Evolutionary conservation across 2,888 invertebrate species (phyloP).

Genomic region (Scaptomyza parva): DNA sequence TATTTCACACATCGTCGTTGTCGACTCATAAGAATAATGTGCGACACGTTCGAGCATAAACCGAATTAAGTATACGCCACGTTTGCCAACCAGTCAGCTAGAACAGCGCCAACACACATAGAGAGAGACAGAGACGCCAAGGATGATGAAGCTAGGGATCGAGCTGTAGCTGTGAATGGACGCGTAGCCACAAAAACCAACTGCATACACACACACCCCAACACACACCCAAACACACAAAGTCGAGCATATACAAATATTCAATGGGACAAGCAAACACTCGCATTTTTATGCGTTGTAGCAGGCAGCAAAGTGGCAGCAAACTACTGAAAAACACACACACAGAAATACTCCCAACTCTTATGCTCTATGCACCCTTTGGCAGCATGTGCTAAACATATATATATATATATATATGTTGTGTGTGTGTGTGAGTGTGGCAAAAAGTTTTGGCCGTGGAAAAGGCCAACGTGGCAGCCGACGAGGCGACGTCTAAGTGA

Average conservation of each 20-base stretch:
- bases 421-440: slow-evolving; percentile 22
- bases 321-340: slow-evolving; percentile 46
- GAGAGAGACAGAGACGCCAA: slow-evolving; percentile 22
- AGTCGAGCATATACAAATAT: slow-evolving; percentile 29
- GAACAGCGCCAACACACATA: slow-evolving; percentile 23
- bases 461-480: slow-evolving; percentile 60
- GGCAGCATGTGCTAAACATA: slow-evolving; percentile 30
- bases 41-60: slow-evolving; percentile 77
- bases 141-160: slow-evolving; percentile 17
- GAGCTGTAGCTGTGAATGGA: slow-evolving; percentile 27
- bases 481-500: slow-evolving; percentile 65
- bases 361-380: slow-evolving; percentile 5
- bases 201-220: slow-evolving; percentile 42
- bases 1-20: slow-evolving; percentile 76
- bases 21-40: slow-evolving; percentile 70
- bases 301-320: slow-evolving; percentile 66
- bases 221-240: slow-evolving; percentile 34
- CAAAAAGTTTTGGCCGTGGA: slow-evolving; percentile 54
- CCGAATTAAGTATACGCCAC: slow-evolving; percentile 79
- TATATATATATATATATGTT: slow-evolving; percentile 4
- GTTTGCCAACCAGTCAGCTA: slow-evolving; percentile 57
- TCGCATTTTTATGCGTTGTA: slow-evolving; percentile 74
- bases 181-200: slow-evolving; percentile 61
- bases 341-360: background rate
- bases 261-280: slow-evolving; percentile 46